Conservation (phyloP, 1,140 invertebrate genomes). For the Orchesella cincta region DNA sequence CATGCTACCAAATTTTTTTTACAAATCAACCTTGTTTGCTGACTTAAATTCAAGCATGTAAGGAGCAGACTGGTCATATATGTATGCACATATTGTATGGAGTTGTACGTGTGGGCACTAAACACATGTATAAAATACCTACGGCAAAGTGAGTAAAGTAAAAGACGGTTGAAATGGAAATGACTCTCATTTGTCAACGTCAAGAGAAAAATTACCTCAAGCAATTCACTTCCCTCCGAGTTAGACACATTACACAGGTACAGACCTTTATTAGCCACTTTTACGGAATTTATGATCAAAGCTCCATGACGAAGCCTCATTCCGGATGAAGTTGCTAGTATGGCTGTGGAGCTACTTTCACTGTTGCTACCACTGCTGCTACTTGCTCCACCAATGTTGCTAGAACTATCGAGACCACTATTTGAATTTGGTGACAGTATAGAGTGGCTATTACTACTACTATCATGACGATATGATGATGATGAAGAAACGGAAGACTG, state of each 20-base stretch:
- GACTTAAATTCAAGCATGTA: no score
- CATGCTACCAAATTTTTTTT: no score
- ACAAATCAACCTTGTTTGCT: no score
- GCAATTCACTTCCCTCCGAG: constrained; percentile 36
- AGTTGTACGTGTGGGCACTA: neutral
- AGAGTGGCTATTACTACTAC: neutral
- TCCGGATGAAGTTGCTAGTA: constrained; percentile 13
- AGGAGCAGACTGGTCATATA: no score
- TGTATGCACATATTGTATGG: neutral
- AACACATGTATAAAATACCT: neutral
- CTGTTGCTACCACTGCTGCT: neutral
- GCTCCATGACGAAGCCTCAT: constrained; percentile 59
- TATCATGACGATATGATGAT: constrained; percentile 13
- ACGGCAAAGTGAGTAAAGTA: constrained; percentile 3
- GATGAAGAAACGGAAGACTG: neutral
- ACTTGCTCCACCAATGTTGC: neutral
- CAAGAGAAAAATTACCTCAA: constrained; percentile 39
- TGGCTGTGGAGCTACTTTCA: neutral
- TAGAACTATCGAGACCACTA: neutral
- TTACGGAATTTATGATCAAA: constrained; percentile 60
- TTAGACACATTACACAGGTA: constrained; percentile 47
- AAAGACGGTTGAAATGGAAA: constrained; percentile 31
- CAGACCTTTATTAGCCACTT: constrained; percentile 59
- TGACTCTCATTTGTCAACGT: constrained; percentile 15
- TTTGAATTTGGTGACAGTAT: neutral